Evolutionary conservation across 1,140 invertebrate genomes (phyloP), one percentile per base, ranked within the genome.

Genomic region (Sinonovacula constricta): DNA sequence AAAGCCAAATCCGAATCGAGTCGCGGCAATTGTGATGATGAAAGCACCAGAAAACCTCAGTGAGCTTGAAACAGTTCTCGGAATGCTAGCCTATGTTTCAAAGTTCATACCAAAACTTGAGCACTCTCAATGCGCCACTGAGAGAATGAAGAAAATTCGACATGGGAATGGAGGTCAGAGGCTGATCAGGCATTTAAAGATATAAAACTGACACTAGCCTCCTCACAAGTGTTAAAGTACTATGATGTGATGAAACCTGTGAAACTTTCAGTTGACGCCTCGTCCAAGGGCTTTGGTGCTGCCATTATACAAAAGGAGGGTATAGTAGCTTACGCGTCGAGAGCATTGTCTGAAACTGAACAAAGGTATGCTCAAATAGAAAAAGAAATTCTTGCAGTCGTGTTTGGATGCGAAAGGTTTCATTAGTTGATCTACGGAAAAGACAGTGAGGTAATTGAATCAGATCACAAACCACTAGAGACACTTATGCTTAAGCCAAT

Each of bases 331-430:
- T n/a, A n/a, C n/a, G n/a, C n/a, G n/a, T n/a, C n/a, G n/a, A n/a
- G n/a, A n/a, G 84, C 89, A 15, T 77, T 92, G 14, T 91, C 31
- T 85, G 78, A 26, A 67, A 87, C 79, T 69, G 81, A 67, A 83
- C 91, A 54, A 88, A 18, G 63, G 15, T 85, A 83, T 67, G 78
- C 81, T 18, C 91, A 92, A 84, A 90, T 92, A 0, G 91, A 93
- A 83, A 85, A 91, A 84, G 92, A 94, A 86, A 91, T 91, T 10
- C 80, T 92, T 5, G 91, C 91, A 10, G 88, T 93, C 15, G 81
- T 93, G 1, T 93, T 90, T 86, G 91, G 89, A 3, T 88, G 93
- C n/a, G 85, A 89, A 63, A 90, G 91, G 80, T 94, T 93, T 86
- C 88, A 92, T n/a, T n/a, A n/a, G n/a, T n/a, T n/a, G n/a, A n/a